phyloP scores from a whole-genome alignment of 2,797 vertebrate genomes.

The Pangasius larnaudii region DNA sequence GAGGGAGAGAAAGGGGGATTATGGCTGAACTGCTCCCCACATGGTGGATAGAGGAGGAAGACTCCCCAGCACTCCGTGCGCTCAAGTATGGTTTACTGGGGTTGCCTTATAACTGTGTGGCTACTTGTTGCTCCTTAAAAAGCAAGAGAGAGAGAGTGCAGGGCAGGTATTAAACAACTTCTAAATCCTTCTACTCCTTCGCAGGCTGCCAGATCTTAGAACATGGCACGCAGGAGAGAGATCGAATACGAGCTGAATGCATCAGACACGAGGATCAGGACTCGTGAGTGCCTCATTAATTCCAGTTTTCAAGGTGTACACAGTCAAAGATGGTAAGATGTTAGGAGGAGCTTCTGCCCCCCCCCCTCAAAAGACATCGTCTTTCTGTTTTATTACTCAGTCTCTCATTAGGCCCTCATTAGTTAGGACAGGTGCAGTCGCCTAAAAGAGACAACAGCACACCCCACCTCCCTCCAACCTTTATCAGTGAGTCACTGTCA shows the following conservation, averaged over 20 bases:
- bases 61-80: constrained; percentile 67
- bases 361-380: constrained; percentile 54
- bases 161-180: constrained; percentile 7
- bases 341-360: constrained; percentile 40
- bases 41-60: constrained; percentile 87
- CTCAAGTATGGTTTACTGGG: constrained; percentile 60
- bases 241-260: background rate
- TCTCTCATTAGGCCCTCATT: constrained; percentile 78
- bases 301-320: constrained; percentile 61
- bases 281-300: constrained; percentile 67
- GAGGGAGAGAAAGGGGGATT: constrained; percentile 84
- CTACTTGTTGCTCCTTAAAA: background rate
- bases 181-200: background rate
- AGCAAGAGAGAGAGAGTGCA: too few relatives aligned
- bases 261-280: constrained; percentile 33
- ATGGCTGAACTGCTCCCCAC: constrained; percentile 92
- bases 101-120: constrained; percentile 46
- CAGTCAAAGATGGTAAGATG: constrained; percentile 45
- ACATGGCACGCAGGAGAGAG: background rate
- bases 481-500: constrained; percentile 64
- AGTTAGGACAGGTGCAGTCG: constrained; percentile 80
- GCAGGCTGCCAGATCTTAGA: too few relatives aligned
- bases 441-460: constrained; percentile 59
- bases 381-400: constrained; percentile 61
- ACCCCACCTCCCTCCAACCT: constrained; percentile 64